Percentiles rank a stretch among this genome's conserved stretches.
Conservation (phyloP, 2,888 invertebrate species). For the Zootermopsis nevadensis region DNA sequence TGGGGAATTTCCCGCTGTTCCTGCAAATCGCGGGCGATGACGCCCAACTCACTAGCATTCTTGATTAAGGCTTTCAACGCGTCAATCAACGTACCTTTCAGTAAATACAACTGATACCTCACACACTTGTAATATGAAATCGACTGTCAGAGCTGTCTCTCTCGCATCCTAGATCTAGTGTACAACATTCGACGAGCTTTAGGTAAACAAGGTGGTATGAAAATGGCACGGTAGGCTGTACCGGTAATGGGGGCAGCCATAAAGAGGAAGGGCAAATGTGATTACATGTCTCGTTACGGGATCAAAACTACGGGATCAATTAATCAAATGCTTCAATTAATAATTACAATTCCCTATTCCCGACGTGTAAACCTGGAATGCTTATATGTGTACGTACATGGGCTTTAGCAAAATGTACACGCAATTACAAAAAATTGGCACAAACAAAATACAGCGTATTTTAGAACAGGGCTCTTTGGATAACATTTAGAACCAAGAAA, state of each 20-base stretch:
- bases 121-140: constrained; percentile 8
- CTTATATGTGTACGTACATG: background rate
- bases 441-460: too few relatives aligned
- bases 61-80: background rate
- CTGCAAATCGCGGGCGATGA: background rate
- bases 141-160: background rate
- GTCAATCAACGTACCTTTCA: constrained; percentile 18
- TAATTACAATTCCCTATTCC: constrained; percentile 19
- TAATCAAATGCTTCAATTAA: constrained; percentile 35
- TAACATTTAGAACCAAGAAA: too few relatives aligned
- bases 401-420: background rate
- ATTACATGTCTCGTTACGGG: constrained; percentile 28
- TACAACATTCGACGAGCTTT: constrained; percentile 7
- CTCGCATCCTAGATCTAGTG: background rate
- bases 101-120: constrained; percentile 10
- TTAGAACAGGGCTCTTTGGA: too few relatives aligned
- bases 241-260: too few relatives aligned
- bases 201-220: constrained; percentile 18
- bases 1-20: background rate
- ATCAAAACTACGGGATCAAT: constrained; percentile 28
- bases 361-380: background rate
- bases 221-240: constrained; percentile 8
- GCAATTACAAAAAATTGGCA: background rate
- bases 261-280: background rate
- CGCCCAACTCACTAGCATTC: background rate